These are phyloP conservation scores for Myrmecophaga tridactyla DNA, from an alignment of 2,113 vertebrate species.

Conservation along the genomic window DNA sequence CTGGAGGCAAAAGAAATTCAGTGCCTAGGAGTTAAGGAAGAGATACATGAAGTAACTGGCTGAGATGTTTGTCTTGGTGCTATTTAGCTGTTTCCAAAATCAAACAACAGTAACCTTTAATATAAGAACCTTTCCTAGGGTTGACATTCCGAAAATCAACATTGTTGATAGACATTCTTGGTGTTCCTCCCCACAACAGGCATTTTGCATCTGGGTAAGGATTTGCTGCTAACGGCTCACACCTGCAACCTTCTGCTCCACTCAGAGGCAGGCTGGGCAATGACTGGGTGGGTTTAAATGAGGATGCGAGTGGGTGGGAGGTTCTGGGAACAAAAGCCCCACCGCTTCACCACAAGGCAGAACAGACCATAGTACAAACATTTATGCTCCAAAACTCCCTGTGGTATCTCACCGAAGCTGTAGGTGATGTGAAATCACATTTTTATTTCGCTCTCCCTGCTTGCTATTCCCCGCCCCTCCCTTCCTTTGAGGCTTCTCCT, in stretches of 20 bases:
- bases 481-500: neutral
- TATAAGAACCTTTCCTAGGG: neutral
- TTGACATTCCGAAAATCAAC: neutral
- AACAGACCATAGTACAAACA: neutral
- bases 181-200: rapidly evolving
- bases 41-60: neutral
- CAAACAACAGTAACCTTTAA: neutral
- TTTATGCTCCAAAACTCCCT: neutral
- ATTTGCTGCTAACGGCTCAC: neutral
- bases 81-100: neutral
- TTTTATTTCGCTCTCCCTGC: neutral
- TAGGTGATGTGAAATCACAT: neutral
- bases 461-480: neutral
- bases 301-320: neutral
- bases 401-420: neutral
- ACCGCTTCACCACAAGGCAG: neutral
- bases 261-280: neutral
- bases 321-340: neutral
- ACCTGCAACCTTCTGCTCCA: neutral
- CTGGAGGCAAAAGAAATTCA: neutral
- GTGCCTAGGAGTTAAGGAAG: neutral
- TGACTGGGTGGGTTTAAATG: neutral
- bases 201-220: neutral
- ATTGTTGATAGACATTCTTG: neutral
- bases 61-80: neutral